phyloP scores from a whole-genome alignment of 2,113 vertebrate species.

The Gopherus flavomarginatus region DNA sequence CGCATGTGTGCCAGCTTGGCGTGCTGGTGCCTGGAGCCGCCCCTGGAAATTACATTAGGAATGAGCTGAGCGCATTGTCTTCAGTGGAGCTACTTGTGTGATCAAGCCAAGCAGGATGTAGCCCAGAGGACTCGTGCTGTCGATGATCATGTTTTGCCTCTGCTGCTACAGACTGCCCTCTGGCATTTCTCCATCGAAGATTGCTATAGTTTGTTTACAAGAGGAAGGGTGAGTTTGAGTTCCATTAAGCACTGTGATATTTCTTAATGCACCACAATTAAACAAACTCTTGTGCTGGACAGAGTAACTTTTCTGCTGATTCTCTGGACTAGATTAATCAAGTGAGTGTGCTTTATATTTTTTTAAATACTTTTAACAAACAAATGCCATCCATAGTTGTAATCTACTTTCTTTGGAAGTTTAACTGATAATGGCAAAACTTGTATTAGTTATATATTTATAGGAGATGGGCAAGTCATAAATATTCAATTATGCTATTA shows the following conservation, averaged over 20 bases:
- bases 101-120: neutral
- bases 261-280: slow-evolving; percentile 11
- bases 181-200: neutral
- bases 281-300: slow-evolving; percentile 9
- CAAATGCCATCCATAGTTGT: slow-evolving; percentile 14
- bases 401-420: slow-evolving; percentile 30
- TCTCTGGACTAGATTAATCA: slow-evolving; percentile 2
- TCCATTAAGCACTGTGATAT: neutral
- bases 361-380: slow-evolving; percentile 50
- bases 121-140: too few relatives aligned
- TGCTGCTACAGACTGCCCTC: neutral
- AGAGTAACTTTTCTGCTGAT: slow-evolving; percentile 39
- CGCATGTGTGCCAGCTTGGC: too few relatives aligned
- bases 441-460: slow-evolving; percentile 55
- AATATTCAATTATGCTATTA: slow-evolving; percentile 50
- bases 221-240: slow-evolving; percentile 4
- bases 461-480: slow-evolving; percentile 33
- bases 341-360: accelerated
- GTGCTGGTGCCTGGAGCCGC: too few relatives aligned
- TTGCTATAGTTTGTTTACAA: neutral
- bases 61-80: neutral
- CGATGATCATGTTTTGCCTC: neutral
- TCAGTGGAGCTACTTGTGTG: neutral
- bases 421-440: slow-evolving; percentile 37
- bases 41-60: neutral